Base-by-base conservation (phyloP, 2,797 vertebrate genomes). In the Notolepis coatsorum region DNA sequence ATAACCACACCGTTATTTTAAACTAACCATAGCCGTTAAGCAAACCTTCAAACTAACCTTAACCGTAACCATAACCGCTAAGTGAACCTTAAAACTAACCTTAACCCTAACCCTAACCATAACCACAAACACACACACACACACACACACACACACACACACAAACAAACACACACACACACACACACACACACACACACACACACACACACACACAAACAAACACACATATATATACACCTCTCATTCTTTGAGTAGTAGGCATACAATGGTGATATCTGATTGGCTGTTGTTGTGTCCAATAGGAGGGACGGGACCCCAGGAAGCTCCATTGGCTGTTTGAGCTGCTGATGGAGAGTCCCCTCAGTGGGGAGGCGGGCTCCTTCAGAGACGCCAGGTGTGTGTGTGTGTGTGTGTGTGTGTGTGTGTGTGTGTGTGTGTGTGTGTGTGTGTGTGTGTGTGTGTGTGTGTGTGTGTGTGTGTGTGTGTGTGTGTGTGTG, bases 301-400 rank as follows among this genome's bases (percentile, higher is more conserved):
- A 74, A 78, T 71, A 99, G 97, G 97, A 98, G 87, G 97, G 97
- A 82, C 92, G 96, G 75, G 97, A 99, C 84, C 96, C 97, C 45
- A 92, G 96, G 73, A 99, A 98, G 65, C 92, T 99, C 74, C 94
- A 97, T 66, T 97, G 97, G 96, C 92, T 99, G 68, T 94, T 98
- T 80, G 97, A 99, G 81, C 81, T 98, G 86, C 86, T 98, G 39
- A 92, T 99, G 94, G 97, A 99, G 73, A 96, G 95, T 54, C 97
- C 96, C 1, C 65, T 99, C 67, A 97, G 94, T 13, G 97, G 96
- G 17, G 96, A 99, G 93, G 96, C 95, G 12, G 95, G 97, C 59
- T 98, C 97, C 0, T 99, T 98, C 91, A 95, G 96, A 68, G 91
- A 91, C 3, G 91, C 91, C 57, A 92, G 90, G 90, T 91, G 64